Conservation (phyloP, 2,113 vertebrate species). For the Chlorodrepanis virens region DNA sequence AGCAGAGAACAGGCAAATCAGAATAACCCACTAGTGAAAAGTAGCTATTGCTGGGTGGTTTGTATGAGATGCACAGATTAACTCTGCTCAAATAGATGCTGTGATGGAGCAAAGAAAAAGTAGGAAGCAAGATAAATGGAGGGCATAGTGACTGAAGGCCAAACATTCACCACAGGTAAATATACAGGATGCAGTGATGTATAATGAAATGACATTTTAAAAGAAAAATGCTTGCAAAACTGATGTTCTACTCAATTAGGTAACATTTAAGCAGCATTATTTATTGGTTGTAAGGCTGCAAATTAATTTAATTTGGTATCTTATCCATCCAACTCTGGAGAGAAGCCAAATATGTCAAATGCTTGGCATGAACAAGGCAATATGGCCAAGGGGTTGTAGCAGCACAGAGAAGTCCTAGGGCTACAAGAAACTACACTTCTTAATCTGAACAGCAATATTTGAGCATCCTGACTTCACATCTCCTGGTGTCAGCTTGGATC, state of each 20-base stretch:
- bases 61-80: background rate
- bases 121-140: background rate
- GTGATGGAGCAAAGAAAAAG: background rate
- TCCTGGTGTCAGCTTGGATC: background rate
- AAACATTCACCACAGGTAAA: background rate
- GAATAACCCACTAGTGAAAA: background rate
- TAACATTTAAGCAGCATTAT: background rate
- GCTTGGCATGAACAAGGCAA: background rate
- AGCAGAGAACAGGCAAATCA: background rate
- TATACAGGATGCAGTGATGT: background rate
- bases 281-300: background rate
- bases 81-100: background rate
- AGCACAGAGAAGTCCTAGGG: background rate
- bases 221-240: background rate
- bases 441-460: background rate
- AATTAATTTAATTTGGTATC: background rate
- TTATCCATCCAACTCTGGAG: background rate
- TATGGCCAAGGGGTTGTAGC: background rate
- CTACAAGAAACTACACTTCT: background rate
- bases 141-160: background rate
- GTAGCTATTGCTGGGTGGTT: background rate
- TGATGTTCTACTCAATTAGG: background rate
- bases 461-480: background rate
- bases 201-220: background rate
- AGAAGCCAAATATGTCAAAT: background rate